Conservation (phyloP, 2,888 invertebrate genomes). For the Drosophila peninsularis region DNA sequence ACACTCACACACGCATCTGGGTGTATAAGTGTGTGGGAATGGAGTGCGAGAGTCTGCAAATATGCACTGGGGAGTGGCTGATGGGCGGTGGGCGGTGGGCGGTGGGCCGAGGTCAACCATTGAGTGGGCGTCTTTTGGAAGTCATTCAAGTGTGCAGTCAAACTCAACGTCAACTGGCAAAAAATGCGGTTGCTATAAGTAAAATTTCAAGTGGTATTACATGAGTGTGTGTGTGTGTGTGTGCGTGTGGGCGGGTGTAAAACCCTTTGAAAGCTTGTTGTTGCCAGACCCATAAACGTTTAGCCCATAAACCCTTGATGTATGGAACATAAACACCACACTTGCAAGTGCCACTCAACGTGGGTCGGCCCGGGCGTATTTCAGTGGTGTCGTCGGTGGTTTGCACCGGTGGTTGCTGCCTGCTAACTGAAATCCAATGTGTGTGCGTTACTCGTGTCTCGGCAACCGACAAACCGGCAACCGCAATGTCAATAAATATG, state of each 20-base stretch:
- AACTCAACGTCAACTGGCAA: conserved; percentile 54
- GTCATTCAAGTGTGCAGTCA: conserved; percentile 72
- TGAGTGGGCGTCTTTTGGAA: conserved; percentile 69
- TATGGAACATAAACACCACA: conserved; percentile 79
- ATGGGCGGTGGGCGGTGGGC: neutral
- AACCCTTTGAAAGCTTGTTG: conserved; percentile 78
- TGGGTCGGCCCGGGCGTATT: conserved; percentile 30
- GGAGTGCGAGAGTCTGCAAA: conserved; percentile 12
- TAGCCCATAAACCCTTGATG: conserved; percentile 80
- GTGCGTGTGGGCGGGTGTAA: conserved; percentile 32
- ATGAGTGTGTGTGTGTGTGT: neutral
- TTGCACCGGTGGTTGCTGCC: conserved; percentile 49
- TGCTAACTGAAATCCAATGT: conserved; percentile 74
- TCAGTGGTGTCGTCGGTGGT: conserved; percentile 46
- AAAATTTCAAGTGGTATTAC: conserved; percentile 67
- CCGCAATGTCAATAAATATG: conserved; percentile 80
- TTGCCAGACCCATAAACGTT: conserved; percentile 81
- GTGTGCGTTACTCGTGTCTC: conserved; percentile 50
- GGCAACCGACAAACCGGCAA: conserved; percentile 50
- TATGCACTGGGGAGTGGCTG: conserved; percentile 3
- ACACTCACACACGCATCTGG: conserved; percentile 10
- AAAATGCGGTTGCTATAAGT: conserved; percentile 70
- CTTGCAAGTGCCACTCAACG: conserved; percentile 69
- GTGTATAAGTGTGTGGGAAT: conserved; percentile 3
- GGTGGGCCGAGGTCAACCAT: conserved; percentile 58